Conservation (phyloP, 2,888 invertebrate genomes). For the Drosophila subsilvestris region DNA sequence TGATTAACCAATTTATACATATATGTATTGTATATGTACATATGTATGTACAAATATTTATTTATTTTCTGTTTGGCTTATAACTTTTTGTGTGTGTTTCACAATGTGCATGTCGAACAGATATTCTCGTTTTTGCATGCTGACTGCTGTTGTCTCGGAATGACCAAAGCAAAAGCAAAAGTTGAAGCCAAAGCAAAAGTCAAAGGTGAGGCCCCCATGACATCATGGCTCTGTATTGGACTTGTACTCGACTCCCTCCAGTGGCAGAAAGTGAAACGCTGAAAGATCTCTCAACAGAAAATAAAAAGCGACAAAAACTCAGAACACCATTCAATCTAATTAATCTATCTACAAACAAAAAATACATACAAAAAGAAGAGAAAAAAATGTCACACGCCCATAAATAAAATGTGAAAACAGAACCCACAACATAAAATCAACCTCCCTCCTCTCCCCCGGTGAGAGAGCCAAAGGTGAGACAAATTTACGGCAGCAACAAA, state of each 20-base stretch:
- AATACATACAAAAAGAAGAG: slow-evolving; percentile 8
- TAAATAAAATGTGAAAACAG: slow-evolving; percentile 27
- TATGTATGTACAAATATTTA: neutral
- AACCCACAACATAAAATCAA: neutral
- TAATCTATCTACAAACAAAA: slow-evolving; percentile 25
- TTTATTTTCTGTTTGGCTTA: slow-evolving; percentile 16
- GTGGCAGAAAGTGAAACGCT: slow-evolving; percentile 31
- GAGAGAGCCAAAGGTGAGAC: slow-evolving; percentile 38
- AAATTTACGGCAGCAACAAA: slow-evolving; percentile 38
- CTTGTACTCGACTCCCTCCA: slow-evolving; percentile 36
- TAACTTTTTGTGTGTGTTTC: slow-evolving; percentile 47
- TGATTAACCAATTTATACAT: slow-evolving; percentile 11
- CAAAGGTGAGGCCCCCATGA: slow-evolving; percentile 36
- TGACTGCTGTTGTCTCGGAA: slow-evolving; percentile 43
- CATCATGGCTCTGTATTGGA: slow-evolving; percentile 29
- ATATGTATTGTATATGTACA: neutral
- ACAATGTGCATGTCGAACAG: slow-evolving; percentile 47
- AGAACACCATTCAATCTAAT: slow-evolving; percentile 34
- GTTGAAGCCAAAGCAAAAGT: slow-evolving; percentile 43
- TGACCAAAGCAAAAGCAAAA: slow-evolving; percentile 64
- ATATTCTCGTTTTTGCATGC: slow-evolving; percentile 67
- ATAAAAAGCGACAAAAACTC: neutral
- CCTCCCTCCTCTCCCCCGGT: neutral
- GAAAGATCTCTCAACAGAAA: slow-evolving; percentile 5
- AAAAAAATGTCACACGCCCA: slow-evolving; percentile 39